Base-by-base conservation (phyloP, 37 sponge, comb jelly and placozoan genomes). In the Agelas oroides region DNA sequence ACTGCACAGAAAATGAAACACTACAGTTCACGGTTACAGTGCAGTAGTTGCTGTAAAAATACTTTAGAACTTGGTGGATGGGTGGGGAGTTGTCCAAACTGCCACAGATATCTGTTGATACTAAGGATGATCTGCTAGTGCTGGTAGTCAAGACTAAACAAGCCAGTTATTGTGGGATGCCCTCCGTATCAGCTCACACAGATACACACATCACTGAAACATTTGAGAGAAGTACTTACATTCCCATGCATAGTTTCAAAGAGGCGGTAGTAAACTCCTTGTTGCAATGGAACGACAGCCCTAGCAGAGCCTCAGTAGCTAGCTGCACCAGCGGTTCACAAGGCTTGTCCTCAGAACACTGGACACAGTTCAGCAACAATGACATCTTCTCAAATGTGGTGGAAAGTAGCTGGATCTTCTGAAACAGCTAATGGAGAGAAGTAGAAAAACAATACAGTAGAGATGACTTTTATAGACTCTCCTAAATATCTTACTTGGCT, bases 201-300 rank as follows among this genome's bases (percentile, higher is more conserved):
- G 8, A 8, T 46, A 46, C 46, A 46, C 8, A 46, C 46, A 46
- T 46, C 8, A 12, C 46, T 46, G 46, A 46, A 46, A 3, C 46
- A 46, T 8, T 46, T 12, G 6, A 46, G 46, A 46, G 46, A 46
- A 12, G 46, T 46, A 8, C 65, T 37, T 59, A 79, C 87, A 72
- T 24, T 14, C 65, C 52, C 31, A 90, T 31, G 53, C 75, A 79
- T n/a, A 73, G 79, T 0, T 59, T 23, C 16, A 90, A 24, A 33
- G 75, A 67, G 24, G 55, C 79, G 59, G 57, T 32, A 18, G 84
- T 64, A 53, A 84, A 83, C 25, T 64, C 65, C 12, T n/a, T 24
- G 33, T 84, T 54, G 57, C 75, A 84, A 17, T 21, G 31, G 59
- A 90, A 84, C 79, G 67, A 79, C 65, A 84, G 80, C 20, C 90